Percentiles rank a stretch among this genome's conserved stretches.
phyloP scores from a whole-genome alignment of 2,888 invertebrate genomes.

The Serripes groenlandicus region DNA sequence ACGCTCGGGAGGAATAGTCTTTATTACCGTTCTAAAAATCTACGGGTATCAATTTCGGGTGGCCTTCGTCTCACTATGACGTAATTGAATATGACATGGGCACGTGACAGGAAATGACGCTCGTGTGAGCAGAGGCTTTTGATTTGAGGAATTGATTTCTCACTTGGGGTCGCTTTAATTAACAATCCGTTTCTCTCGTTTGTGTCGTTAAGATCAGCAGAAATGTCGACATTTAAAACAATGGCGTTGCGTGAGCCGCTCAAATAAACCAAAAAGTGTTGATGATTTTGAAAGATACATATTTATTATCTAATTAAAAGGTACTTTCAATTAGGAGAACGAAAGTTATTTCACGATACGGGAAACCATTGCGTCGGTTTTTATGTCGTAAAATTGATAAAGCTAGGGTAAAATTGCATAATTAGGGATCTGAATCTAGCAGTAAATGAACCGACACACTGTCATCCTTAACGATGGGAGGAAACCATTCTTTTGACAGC shows the following conservation, averaged over 20 bases:
- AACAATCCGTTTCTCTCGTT: background rate
- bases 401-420: background rate
- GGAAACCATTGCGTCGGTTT: constrained; percentile 6
- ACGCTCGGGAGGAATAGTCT: background rate
- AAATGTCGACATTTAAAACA: background rate
- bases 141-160: background rate
- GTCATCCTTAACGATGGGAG: too few species aligned
- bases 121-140: constrained; percentile 5
- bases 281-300: constrained; percentile 25
- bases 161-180: background rate
- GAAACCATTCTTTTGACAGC: too few species aligned
- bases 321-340: background rate
- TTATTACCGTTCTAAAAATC: constrained; percentile 1
- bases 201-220: constrained; percentile 8
- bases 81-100: constrained; percentile 19
- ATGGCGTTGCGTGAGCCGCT: constrained; percentile 6
- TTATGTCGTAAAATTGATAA: constrained; percentile 14
- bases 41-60: constrained; percentile 32
- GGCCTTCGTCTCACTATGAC: constrained; percentile 22
- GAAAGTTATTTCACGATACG: constrained; percentile 12
- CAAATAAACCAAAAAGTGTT: constrained; percentile 5
- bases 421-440: constrained; percentile 14
- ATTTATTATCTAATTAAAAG: constrained; percentile 33
- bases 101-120: constrained; percentile 22
- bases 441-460: background rate